Conservation (phyloP, 2,888 invertebrate species). For the Perizoma flavofasciatum region DNA sequence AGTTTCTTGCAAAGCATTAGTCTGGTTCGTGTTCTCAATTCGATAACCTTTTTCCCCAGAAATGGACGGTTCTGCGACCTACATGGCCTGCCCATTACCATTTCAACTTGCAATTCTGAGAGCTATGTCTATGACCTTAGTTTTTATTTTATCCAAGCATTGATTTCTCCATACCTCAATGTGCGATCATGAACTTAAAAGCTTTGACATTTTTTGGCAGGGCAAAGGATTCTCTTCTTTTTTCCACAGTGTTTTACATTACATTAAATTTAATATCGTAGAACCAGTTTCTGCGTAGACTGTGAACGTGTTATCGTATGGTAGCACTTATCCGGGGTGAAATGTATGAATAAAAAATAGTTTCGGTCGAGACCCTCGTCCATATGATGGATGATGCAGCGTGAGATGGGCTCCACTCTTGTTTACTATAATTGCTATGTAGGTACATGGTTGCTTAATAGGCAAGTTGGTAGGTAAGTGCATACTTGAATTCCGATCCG, state of each 20-base stretch:
- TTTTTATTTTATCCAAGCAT: neutral
- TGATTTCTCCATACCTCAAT: neutral
- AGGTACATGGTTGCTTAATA: neutral
- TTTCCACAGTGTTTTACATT: too few relatives aligned
- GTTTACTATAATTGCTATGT: slow-evolving; percentile 32
- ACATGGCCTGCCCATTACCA: too few relatives aligned
- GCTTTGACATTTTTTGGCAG: too few relatives aligned
- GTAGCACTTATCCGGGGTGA: slow-evolving; percentile 39
- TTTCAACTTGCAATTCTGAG: too few relatives aligned
- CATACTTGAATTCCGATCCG: too few relatives aligned
- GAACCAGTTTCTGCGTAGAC: too few relatives aligned
- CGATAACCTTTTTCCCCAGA: too few relatives aligned
- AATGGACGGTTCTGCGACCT: too few relatives aligned
- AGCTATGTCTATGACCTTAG: neutral
- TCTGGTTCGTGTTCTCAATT: neutral
- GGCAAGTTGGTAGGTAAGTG: neutral
- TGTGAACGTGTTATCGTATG: slow-evolving; percentile 35
- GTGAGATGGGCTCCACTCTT: slow-evolving; percentile 33
- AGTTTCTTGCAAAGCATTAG: too few relatives aligned
- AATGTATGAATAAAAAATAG: slow-evolving; percentile 47
- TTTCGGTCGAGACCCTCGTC: slow-evolving; percentile 36
- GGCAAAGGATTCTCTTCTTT: too few relatives aligned
- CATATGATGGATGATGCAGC: slow-evolving; percentile 38
- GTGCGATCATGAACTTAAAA: too few relatives aligned
- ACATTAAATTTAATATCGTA: too few relatives aligned